These are phyloP conservation scores for Oxyura jamaicensis DNA, from an alignment of 2,113 vertebrate genomes.

Conservation along the genomic window DNA sequence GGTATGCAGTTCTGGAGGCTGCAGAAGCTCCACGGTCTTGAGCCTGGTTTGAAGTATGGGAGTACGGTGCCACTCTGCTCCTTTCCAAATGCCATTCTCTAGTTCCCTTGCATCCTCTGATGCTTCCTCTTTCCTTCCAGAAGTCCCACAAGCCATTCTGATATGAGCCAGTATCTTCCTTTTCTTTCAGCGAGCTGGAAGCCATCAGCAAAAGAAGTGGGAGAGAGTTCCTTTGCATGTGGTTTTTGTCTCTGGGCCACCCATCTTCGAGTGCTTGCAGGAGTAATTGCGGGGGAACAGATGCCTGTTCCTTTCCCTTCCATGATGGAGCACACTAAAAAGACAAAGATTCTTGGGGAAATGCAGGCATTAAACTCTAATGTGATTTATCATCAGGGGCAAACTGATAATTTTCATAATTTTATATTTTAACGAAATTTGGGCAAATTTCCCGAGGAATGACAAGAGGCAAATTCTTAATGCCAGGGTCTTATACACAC, in stretches of 20 bases:
- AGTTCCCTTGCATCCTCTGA: not conserved
- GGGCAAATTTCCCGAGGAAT: not conserved
- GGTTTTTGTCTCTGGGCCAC: not conserved
- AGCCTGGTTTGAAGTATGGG: not conserved
- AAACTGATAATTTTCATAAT: not conserved
- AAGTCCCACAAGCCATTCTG: not conserved
- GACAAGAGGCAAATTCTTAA: not conserved
- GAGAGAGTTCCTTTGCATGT: not conserved
- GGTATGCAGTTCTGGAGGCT: not conserved
- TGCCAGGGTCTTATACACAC: not conserved
- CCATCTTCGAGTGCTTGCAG: not conserved
- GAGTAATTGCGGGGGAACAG: not conserved
- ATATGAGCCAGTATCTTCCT: not conserved
- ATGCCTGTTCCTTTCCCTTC: not conserved
- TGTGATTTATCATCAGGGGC: not conserved
- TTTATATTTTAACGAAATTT: not conserved
- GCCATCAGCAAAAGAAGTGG: not conserved
- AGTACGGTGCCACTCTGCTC: not conserved
- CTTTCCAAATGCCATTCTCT: not conserved
- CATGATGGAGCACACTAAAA: not conserved
- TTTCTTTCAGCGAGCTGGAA: not conserved
- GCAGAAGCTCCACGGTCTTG: not conserved
- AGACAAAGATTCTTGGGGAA: not conserved
- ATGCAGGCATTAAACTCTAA: not conserved
- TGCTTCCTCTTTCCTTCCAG: not conserved